Conservation (phyloP, 2,113 vertebrate genomes). For the Hucho hucho region DNA sequence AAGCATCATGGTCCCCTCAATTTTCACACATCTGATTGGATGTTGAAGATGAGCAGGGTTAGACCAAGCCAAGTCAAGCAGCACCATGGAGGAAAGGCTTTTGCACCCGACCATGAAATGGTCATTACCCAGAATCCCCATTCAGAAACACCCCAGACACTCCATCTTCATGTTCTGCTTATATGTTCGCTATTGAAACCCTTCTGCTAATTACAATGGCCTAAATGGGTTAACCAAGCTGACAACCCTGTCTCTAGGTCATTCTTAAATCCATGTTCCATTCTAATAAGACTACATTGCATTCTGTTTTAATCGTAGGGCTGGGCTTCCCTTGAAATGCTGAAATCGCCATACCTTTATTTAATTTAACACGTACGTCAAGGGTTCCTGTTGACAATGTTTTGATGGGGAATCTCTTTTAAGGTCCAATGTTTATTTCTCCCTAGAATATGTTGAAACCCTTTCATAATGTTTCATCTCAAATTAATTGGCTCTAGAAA, state of each 20-base stretch:
- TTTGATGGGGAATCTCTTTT: conserved; percentile 12
- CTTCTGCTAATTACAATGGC: conserved; percentile 64
- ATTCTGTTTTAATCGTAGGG: too few species aligned
- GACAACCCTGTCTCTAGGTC: neutral
- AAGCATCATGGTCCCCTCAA: conserved; percentile 43
- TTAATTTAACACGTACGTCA: too few species aligned
- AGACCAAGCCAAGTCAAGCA: conserved; percentile 41
- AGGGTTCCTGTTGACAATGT: too few species aligned
- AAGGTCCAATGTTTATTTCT: conserved; percentile 55
- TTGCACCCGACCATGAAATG: conserved; percentile 62
- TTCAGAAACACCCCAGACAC: conserved; percentile 54
- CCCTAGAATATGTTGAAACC: conserved; percentile 49
- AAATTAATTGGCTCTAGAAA: conserved; percentile 66
- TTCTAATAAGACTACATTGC: conserved; percentile 23
- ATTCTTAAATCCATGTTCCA: neutral
- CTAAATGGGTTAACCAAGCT: conserved; percentile 65
- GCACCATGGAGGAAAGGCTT: conserved; percentile 34
- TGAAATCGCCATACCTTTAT: too few species aligned
- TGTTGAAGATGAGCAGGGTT: conserved; percentile 22
- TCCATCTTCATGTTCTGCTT: conserved; percentile 49
- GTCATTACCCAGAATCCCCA: conserved; percentile 55
- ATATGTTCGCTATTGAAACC: conserved; percentile 62
- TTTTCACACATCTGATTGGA: conserved; percentile 22
- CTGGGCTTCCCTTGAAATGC: too few species aligned
- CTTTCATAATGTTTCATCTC: conserved; percentile 58